These are phyloP conservation scores for Allacma fusca DNA, from an alignment of 2,888 invertebrate genomes.

Conservation along the genomic window DNA sequence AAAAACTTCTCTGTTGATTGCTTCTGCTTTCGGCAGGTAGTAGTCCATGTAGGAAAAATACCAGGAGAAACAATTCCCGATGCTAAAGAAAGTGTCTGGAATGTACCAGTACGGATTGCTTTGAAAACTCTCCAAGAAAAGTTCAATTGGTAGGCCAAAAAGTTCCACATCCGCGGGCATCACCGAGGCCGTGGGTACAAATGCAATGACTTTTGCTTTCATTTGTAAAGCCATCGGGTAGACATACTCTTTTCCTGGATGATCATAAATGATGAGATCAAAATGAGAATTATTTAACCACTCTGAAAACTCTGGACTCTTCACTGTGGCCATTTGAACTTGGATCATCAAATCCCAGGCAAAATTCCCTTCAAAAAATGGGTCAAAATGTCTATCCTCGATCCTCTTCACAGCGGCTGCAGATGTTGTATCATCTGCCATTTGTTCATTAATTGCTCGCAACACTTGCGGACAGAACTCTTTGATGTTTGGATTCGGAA, in stretches of 20 bases:
- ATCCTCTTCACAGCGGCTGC: not conserved
- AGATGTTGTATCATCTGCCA: not conserved
- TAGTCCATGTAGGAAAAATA: not conserved
- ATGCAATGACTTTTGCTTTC: not conserved
- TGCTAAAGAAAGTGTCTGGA: not conserved
- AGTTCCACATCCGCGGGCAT: not conserved
- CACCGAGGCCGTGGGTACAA: not conserved
- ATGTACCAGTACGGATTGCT: not conserved
- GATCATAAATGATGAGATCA: conserved; percentile 10
- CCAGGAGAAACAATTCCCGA: not conserved
- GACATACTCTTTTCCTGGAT: not conserved
- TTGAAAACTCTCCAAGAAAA: not conserved
- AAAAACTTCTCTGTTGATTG: not conserved
- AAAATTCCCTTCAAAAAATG: not conserved
- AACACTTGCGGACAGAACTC: not conserved
- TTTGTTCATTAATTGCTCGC: not conserved
- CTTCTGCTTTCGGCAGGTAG: conserved; percentile 14
- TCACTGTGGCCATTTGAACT: not conserved
- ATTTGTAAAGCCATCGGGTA: not conserved
- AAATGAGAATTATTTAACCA: not conserved
- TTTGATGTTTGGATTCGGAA: not conserved
- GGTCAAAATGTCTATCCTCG: not conserved
- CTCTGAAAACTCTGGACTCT: not conserved
- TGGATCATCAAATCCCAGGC: not conserved
- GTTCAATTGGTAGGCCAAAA: not conserved